Percentiles rank a stretch among this genome's conserved stretches.
Conservation (phyloP, 2,113 vertebrate species). For the Syrrhaptes paradoxus region DNA sequence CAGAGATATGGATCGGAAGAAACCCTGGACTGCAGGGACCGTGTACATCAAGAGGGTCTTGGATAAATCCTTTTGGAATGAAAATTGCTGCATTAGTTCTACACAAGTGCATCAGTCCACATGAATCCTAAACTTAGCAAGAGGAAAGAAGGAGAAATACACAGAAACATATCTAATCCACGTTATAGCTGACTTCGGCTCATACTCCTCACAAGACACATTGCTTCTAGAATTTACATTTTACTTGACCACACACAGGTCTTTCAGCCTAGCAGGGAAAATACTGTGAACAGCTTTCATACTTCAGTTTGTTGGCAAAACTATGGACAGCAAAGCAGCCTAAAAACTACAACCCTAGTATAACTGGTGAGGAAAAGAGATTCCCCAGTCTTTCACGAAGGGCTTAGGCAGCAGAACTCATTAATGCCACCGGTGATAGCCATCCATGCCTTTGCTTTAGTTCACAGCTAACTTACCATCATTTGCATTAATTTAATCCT, state of each 20-base stretch:
- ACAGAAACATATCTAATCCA: not conserved
- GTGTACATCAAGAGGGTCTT: conserved; percentile 95
- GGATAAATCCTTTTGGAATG: conserved; percentile 87
- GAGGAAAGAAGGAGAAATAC: not conserved
- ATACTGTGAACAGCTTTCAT: not conserved
- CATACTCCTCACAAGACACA: not conserved
- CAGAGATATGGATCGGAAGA: conserved; percentile 96
- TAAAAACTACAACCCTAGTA: not conserved
- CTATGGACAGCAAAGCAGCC: not conserved
- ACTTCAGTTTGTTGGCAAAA: not conserved
- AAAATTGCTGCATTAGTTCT: conserved; percentile 32
- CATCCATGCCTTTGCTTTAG: not conserved
- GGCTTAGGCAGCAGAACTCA: not conserved
- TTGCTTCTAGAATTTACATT: not conserved
- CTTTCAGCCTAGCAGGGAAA: not conserved
- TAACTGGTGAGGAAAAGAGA: not conserved
- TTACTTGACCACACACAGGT: not conserved
- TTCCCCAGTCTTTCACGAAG: not conserved
- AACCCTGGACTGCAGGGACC: conserved; percentile 96
- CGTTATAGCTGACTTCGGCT: not conserved
- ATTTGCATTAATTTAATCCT: not conserved
- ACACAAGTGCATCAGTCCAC: not conserved
- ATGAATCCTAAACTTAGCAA: not conserved
- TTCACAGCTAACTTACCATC: not conserved
- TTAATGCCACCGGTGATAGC: not conserved